Evolutionary conservation across 2,797 vertebrate genomes (phyloP).

Genomic region (Alauda arvensis): DNA sequence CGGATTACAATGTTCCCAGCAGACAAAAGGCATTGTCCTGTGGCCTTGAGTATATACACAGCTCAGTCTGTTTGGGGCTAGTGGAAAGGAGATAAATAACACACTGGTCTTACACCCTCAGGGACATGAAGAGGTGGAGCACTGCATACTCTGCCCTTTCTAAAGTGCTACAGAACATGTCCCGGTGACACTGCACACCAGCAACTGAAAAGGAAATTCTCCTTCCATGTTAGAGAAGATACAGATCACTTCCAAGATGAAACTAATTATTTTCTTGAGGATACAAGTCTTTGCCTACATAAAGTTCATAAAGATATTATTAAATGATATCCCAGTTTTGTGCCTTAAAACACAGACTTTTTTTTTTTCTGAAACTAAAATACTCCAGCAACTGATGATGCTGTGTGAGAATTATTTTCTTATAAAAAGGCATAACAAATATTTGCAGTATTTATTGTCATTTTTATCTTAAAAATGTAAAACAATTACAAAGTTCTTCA

Average conservation of each 20-base stretch:
- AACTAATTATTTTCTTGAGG: background rate
- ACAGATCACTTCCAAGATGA: background rate
- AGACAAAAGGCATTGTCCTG: background rate
- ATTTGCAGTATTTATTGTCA: background rate
- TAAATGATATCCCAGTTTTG: background rate
- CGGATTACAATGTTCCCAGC: background rate
- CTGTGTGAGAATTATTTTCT: background rate
- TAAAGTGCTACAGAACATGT: constrained; percentile 7
- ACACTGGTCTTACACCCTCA: background rate
- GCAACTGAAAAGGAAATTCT: background rate
- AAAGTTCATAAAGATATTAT: background rate
- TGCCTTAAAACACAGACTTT: background rate
- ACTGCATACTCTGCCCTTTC: constrained; percentile 10
- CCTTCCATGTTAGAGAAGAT: background rate
- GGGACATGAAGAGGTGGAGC: background rate
- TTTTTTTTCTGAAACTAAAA: background rate
- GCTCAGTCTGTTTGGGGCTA: background rate
- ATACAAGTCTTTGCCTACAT: background rate
- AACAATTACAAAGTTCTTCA: background rate
- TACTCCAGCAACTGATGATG: background rate
- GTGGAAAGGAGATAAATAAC: background rate
- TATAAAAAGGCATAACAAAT: background rate
- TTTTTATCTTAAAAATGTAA: background rate
- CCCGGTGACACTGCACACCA: background rate
- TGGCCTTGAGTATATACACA: constrained; percentile 2